Conservation (phyloP, 2,888 invertebrate genomes). For the Lampropteryx suffumata region DNA sequence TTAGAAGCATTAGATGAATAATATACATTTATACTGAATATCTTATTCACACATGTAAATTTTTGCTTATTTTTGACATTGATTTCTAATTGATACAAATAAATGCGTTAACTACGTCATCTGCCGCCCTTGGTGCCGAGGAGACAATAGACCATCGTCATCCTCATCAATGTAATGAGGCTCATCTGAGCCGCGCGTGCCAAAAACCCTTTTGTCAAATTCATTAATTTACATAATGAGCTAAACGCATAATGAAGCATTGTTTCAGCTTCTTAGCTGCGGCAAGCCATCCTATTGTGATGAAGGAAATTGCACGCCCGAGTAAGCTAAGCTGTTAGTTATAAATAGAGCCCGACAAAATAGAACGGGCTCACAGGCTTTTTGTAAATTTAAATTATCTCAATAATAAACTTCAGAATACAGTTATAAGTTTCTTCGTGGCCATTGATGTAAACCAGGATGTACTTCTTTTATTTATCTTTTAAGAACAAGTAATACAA, state of each 20-base stretch:
- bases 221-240: conserved; percentile 73
- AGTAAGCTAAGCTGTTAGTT: conserved; percentile 45
- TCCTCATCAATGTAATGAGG: conserved; percentile 55
- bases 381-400: conserved; percentile 24
- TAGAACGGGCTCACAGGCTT: conserved; percentile 31
- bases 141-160: conserved; percentile 39
- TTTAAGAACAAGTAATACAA: conserved; percentile 14
- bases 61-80: neutral
- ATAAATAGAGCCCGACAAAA: conserved; percentile 22
- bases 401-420: conserved; percentile 19
- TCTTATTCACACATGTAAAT: no score
- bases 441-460: neutral
- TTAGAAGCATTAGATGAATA: no score
- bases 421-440: conserved; percentile 27
- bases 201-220: conserved; percentile 58
- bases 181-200: conserved; percentile 48
- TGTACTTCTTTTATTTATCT: no score
- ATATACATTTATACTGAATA: no score
- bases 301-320: conserved; percentile 52
- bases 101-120: no score
- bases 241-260: conserved; percentile 66
- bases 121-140: conserved; percentile 13
- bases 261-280: conserved; percentile 55
- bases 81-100: neutral
- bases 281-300: conserved; percentile 56